Evolutionary conservation across 2,797 vertebrate genomes (phyloP).

Genomic region (Macropus fuliginosus): DNA sequence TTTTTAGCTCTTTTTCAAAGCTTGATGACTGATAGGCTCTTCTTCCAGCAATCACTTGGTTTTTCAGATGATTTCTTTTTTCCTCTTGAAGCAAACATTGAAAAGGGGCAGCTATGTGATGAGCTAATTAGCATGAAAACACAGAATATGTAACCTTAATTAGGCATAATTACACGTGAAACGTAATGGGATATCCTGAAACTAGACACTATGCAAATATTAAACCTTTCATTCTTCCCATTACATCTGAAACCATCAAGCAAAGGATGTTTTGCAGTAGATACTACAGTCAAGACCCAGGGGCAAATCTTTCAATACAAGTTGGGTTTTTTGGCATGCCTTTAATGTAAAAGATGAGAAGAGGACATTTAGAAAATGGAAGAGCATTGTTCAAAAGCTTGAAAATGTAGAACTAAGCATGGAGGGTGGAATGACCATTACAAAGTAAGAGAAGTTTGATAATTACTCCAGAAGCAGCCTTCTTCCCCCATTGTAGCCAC

Average conservation of each 20-base stretch:
- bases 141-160: conserved; percentile 82
- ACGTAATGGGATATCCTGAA: conserved; percentile 84
- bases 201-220: conserved; percentile 87
- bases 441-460: conserved; percentile 48
- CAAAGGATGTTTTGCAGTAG: conserved; percentile 81
- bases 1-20: conserved; percentile 80
- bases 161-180: conserved; percentile 81
- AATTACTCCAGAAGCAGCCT: conserved; percentile 13
- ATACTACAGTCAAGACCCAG: conserved; percentile 66
- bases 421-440: conserved; percentile 35
- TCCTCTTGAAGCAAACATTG: conserved; percentile 76
- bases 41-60: conserved; percentile 77
- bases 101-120: conserved; percentile 78
- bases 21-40: conserved; percentile 78
- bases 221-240: conserved; percentile 83
- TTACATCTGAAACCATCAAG: conserved; percentile 83
- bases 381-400: background rate
- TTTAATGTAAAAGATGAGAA: conserved; percentile 44
- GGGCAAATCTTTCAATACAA: conserved; percentile 71
- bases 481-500: conserved; percentile 7
- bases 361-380: conserved; percentile 15
- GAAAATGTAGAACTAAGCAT: conserved; percentile 40
- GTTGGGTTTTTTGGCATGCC: conserved; percentile 27
- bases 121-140: conserved; percentile 80
- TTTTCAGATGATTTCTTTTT: conserved; percentile 80